Conservation (phyloP, 2,888 invertebrate species). For the Brachyopa scutellaris region DNA sequence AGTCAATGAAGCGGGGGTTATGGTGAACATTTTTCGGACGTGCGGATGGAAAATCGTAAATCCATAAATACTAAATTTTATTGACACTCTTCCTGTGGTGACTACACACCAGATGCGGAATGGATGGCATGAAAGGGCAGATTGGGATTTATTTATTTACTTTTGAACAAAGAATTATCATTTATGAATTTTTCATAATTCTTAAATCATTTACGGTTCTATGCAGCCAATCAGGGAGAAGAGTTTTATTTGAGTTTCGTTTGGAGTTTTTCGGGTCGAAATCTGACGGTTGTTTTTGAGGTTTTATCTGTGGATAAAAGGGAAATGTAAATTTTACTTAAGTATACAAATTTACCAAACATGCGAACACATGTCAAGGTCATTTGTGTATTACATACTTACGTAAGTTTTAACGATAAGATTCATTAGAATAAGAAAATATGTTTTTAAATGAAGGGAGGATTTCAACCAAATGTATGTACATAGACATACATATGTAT, state of each 20-base stretch:
- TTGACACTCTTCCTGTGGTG: constrained; percentile 58
- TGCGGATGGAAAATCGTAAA: constrained; percentile 59
- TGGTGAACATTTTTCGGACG: constrained; percentile 18
- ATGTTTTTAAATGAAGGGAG: too few species aligned
- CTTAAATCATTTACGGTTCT: constrained; percentile 40
- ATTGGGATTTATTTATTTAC: constrained; percentile 53
- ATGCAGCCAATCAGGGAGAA: constrained; percentile 46
- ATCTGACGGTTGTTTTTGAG: constrained; percentile 17
- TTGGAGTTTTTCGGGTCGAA: constrained; percentile 7
- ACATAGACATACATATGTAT: too few species aligned
- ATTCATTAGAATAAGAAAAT: not conserved
- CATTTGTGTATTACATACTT: not conserved
- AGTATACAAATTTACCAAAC: too few species aligned
- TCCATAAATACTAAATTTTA: constrained; percentile 63
- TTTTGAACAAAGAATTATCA: constrained; percentile 48
- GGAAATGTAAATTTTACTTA: too few species aligned
- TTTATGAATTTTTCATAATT: constrained; percentile 55
- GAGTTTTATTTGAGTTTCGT: constrained; percentile 9
- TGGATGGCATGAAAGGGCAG: constrained; percentile 10
- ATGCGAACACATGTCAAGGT: constrained; percentile 2
- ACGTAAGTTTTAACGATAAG: not conserved
- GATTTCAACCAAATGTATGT: too few species aligned
- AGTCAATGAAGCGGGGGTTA: constrained; percentile 6
- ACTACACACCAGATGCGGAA: constrained; percentile 26
- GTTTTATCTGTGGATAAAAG: constrained; percentile 27